A percentile compares a stretch with the other conserved stretches of the same genome.
Evolutionary conservation across 1,140 invertebrate genomes (phyloP).

Genomic region (Procambarus virginalis): DNA sequence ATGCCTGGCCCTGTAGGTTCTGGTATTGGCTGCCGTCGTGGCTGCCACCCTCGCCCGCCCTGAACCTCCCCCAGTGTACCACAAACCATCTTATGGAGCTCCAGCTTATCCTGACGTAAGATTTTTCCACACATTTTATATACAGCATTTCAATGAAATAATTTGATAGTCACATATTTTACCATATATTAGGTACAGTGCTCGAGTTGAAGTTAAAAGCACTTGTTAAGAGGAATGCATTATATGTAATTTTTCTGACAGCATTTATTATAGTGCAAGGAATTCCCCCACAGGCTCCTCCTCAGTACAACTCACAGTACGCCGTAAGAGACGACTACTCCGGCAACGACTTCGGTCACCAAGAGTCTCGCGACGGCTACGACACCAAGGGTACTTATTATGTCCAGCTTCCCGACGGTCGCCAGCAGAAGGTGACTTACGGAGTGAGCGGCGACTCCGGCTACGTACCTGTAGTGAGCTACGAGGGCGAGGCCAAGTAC

Average conservation of each 20-base stretch:
- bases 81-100: neutral
- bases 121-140: too few relatives aligned
- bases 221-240: too few relatives aligned
- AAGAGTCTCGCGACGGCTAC: neutral
- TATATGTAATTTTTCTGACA: too few relatives aligned
- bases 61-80: neutral
- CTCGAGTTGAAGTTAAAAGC: too few relatives aligned
- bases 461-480: neutral
- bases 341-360: neutral
- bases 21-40: too few relatives aligned
- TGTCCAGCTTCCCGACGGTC: neutral
- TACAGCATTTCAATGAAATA: too few relatives aligned
- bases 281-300: neutral
- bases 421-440: neutral
- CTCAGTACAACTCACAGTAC: neutral
- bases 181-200: too few relatives aligned
- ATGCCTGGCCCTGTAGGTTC: too few relatives aligned
- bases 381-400: conserved; percentile 4
- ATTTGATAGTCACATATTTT: too few relatives aligned
- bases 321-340: neutral
- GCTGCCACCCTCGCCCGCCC: too few relatives aligned
- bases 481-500: neutral
- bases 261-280: too few relatives aligned
- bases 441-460: neutral
- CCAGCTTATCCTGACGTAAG: neutral